Evolutionary conservation across 2,797 vertebrate genomes (phyloP).

Genomic region (Anguilla pacifica): DNA sequence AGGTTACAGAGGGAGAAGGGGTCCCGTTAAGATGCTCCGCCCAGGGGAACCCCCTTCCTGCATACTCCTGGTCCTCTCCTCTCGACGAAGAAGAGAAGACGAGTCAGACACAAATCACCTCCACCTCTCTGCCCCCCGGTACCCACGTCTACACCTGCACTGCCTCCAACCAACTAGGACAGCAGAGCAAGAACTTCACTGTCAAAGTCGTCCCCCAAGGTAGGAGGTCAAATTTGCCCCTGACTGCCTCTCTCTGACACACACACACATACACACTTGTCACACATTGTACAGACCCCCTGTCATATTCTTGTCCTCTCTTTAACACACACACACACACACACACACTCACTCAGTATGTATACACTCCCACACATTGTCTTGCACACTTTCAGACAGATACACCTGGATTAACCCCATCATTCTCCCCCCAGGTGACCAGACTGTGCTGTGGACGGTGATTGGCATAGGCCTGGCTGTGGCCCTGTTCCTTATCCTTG

Average conservation of each 20-base stretch:
- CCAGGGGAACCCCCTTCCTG: constrained; percentile 57
- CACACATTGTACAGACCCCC: neutral
- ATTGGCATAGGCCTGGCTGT: constrained; percentile 30
- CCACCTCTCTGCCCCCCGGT: constrained; percentile 38
- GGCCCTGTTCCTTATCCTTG: constrained; percentile 6
- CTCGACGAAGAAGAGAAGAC: fast-evolving
- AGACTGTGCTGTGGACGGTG: constrained; percentile 40
- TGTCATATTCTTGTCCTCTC: too few relatives aligned
- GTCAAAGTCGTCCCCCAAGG: constrained; percentile 42
- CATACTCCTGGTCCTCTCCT: constrained; percentile 53
- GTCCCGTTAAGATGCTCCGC: constrained; percentile 57
- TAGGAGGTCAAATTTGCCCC: constrained; percentile 46
- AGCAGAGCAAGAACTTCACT: constrained; percentile 50
- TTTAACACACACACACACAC: neutral
- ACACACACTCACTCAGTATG: neutral
- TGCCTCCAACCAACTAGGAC: constrained; percentile 45
- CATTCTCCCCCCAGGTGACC: constrained; percentile 56
- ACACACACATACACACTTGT: neutral
- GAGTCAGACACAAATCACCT: constrained; percentile 23
- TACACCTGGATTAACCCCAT: constrained; percentile 29
- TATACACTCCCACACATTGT: too few relatives aligned
- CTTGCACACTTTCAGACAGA: too few relatives aligned
- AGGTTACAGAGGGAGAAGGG: neutral
- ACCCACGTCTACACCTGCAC: constrained; percentile 56
- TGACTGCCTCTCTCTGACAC: neutral